A percentile compares a stretch with the other conserved stretches of the same genome.
These are phyloP conservation scores for Morinoia aosen DNA, from an alignment of 2,888 invertebrate species.

Conservation along the genomic window DNA sequence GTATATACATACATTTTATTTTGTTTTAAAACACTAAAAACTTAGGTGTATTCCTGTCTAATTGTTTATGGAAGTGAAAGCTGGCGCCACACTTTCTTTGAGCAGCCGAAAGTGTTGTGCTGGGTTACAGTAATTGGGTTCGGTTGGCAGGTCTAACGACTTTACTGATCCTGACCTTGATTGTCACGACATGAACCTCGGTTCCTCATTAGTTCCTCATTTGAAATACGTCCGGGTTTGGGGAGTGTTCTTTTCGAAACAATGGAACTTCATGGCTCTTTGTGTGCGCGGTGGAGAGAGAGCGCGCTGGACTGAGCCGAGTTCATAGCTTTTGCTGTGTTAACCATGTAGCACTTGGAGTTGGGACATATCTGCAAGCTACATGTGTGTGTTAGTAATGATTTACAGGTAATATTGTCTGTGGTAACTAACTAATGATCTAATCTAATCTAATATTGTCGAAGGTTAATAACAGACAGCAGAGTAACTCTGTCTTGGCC, in stretches of 20 bases:
- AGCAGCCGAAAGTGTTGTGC: not conserved
- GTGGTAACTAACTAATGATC: not conserved
- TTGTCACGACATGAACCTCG: slow-evolving; percentile 1
- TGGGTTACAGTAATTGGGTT: not conserved
- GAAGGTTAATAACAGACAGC: too few relatives aligned
- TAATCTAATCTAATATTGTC: too few relatives aligned
- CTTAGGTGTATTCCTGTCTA: not conserved
- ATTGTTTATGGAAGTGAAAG: not conserved
- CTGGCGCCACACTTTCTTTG: not conserved
- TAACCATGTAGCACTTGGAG: not conserved
- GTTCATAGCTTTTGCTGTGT: not conserved
- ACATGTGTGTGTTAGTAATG: not conserved
- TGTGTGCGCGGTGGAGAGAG: not conserved
- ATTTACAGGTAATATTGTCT: not conserved
- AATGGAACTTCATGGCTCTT: not conserved
- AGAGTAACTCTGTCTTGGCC: not conserved
- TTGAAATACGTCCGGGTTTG: slow-evolving; percentile 3
- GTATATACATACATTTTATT: not conserved
- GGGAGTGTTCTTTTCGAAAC: not conserved
- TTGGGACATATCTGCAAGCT: not conserved
- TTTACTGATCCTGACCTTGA: slow-evolving; percentile 2
- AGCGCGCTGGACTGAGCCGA: not conserved
- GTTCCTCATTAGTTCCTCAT: slow-evolving; percentile 9
- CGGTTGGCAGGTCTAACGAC: not conserved
- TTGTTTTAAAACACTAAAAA: not conserved